phyloP scores from a whole-genome alignment of 2,888 invertebrate genomes.

The Hydroisotoma schaefferi region DNA sequence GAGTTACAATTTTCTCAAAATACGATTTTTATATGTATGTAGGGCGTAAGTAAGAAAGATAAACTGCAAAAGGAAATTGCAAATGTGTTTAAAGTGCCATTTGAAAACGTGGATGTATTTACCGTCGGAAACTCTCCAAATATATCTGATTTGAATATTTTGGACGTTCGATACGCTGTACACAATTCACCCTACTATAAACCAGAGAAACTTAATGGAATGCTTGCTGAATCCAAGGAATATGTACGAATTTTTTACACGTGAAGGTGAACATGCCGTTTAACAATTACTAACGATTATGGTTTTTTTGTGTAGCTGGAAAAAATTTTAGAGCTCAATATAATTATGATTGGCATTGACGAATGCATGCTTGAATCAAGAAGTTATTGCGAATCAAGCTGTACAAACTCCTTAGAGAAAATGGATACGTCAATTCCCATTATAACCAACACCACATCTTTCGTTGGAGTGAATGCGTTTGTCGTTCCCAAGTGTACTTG shows the following conservation, averaged over 20 bases:
- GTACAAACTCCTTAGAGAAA: conserved; percentile 72
- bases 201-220: conserved; percentile 80
- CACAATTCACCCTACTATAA: conserved; percentile 92
- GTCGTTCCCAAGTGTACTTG: conserved; percentile 64
- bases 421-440: conserved; percentile 74
- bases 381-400: conserved; percentile 65
- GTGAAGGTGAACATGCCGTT: too few species aligned
- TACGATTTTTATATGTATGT: conserved; percentile 27
- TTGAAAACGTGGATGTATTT: conserved; percentile 86
- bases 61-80: conserved; percentile 64
- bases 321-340: conserved; percentile 65
- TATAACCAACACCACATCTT: conserved; percentile 87
- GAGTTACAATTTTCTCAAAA: background rate
- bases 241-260: too few species aligned
- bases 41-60: conserved; percentile 70
- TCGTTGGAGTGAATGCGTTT: conserved; percentile 85
- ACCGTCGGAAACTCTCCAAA: conserved; percentile 73
- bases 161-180: conserved; percentile 87
- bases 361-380: conserved; percentile 80
- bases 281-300: background rate
- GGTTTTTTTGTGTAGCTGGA: conserved; percentile 56
- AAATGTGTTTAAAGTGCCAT: conserved; percentile 69
- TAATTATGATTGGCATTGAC: conserved; percentile 86
- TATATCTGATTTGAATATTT: conserved; percentile 53
- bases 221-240: conserved; percentile 68